Evolutionary conservation across 2,888 invertebrate genomes (phyloP).

Genomic region (Hipparchia sbordonii): DNA sequence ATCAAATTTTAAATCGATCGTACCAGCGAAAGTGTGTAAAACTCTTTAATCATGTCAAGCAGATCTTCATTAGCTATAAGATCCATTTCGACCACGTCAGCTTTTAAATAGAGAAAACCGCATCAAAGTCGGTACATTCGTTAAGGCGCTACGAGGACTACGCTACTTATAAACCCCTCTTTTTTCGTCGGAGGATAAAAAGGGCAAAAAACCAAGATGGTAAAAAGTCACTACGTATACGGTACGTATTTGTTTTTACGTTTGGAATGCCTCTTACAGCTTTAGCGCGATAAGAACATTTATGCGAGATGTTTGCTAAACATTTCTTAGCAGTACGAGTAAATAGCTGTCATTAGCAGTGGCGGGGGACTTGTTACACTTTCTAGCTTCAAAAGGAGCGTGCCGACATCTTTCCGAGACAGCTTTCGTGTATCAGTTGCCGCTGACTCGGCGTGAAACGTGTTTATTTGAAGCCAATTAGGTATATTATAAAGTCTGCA

Average conservation of each 20-base stretch:
- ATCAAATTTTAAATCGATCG: too few relatives aligned
- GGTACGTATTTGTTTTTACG: background rate
- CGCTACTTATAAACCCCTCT: too few relatives aligned
- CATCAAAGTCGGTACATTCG: too few relatives aligned
- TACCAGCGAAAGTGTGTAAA: too few relatives aligned
- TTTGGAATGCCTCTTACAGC: slow-evolving; percentile 4
- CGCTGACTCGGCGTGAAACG: slow-evolving; percentile 29
- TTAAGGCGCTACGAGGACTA: too few relatives aligned
- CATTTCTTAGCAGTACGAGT: slow-evolving; percentile 30
- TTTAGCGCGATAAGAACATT: slow-evolving; percentile 1
- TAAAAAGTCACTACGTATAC: too few relatives aligned
- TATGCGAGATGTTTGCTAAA: slow-evolving; percentile 30
- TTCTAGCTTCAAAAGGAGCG: slow-evolving; percentile 53
- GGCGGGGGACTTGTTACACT: slow-evolving; percentile 46
- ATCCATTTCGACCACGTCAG: too few relatives aligned
- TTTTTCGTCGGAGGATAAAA: too few relatives aligned
- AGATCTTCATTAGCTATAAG: too few relatives aligned
- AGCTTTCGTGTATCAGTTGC: slow-evolving; percentile 51
- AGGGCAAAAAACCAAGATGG: background rate
- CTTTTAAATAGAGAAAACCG: too few relatives aligned
- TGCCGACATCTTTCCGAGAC: slow-evolving; percentile 46
- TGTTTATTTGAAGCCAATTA: slow-evolving; percentile 26
- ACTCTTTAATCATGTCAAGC: too few relatives aligned
- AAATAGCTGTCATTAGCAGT: slow-evolving; percentile 37
- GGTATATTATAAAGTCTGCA: background rate